Base-by-base conservation (phyloP, 2,888 invertebrate species). In the Papilio elwesi region DNA sequence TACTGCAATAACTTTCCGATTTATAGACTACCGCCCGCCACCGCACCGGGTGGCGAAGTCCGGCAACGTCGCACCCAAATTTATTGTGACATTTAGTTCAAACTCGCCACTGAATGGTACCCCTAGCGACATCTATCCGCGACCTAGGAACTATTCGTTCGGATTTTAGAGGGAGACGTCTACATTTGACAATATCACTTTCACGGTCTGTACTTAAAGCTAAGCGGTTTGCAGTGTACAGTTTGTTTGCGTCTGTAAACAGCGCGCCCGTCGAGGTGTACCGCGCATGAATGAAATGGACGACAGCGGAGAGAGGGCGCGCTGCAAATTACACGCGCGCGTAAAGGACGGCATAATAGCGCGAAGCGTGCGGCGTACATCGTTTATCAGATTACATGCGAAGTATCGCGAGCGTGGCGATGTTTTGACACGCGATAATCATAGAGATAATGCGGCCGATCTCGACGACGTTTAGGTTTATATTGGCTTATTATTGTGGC, bases 371-470 rank as follows among this genome's bases (percentile, higher is more conserved):
- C 90, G 90, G 91, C 88, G 94, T 94, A 94, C 94, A 94, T 94
- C 94, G 93, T 93, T 94, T 94, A 94, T 94, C 93, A 92, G 93
- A 94, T 94, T 94, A 93, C 92, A 94, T 91, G 93, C 93, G 93
- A 93, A 93, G 93, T 93, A 94, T 93, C 92, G 94, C 92, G 91
- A 92, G 93, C 91, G 92, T 93, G 93, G 92, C 91, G 92, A 94
- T 94, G 94, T 94, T 94, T 94, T 94, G 94, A 94, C 94, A 94
- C 93, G 93, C 93, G 94, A 94, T 94, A 94, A 94, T 94, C 93
- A 92, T 90, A n/a, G 88, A 93, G 94, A 93, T 94, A 94, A 94
- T 94, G 90, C 93, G 90, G 86, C 86, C 92, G 92, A 93, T 93
- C 93, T 92, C 90, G 82, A 82, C 85, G 88, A 88, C 92, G 87